These are phyloP conservation scores for Bombus turneri DNA, from an alignment of 1,140 invertebrate species.

Conservation along the genomic window DNA sequence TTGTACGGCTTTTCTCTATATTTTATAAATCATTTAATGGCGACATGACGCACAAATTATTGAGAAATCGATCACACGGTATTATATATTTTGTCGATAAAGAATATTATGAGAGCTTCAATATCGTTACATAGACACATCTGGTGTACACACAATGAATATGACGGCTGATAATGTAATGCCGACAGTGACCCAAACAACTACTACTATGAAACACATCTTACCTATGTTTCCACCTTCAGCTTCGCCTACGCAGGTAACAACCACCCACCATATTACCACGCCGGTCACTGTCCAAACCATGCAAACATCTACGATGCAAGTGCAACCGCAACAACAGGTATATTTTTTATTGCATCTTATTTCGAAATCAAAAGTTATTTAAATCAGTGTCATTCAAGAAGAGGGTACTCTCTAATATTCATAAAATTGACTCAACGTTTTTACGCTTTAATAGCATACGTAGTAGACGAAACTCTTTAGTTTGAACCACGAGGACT, in stretches of 20 bases:
- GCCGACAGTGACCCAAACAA: conserved; percentile 61
- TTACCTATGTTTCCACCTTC: conserved; percentile 74
- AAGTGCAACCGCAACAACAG: conserved; percentile 79
- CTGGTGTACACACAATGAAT: conserved; percentile 75
- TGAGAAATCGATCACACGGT: conserved; percentile 15
- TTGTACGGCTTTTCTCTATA: conserved; percentile 24
- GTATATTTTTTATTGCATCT: conserved; percentile 29
- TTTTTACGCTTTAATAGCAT: background rate
- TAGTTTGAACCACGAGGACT: background rate
- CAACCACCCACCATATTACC: conserved; percentile 78
- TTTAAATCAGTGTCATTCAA: background rate
- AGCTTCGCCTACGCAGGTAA: conserved; percentile 69
- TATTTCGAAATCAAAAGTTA: background rate
- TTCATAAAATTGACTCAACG: background rate
- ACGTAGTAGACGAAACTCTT: background rate
- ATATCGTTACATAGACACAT: conserved; percentile 68
- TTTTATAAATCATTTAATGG: background rate
- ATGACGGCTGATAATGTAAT: conserved; percentile 72
- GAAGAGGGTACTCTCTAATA: background rate
- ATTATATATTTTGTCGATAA: conserved; percentile 27
- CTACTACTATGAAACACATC: conserved; percentile 73
- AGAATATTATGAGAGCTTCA: conserved; percentile 50
- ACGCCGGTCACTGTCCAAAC: conserved; percentile 78
- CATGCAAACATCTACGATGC: conserved; percentile 77
- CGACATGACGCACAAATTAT: conserved; percentile 18